These are phyloP conservation scores for Masnerella sp. DNA, from an alignment of 2,888 invertebrate genomes.

Conservation along the genomic window DNA sequence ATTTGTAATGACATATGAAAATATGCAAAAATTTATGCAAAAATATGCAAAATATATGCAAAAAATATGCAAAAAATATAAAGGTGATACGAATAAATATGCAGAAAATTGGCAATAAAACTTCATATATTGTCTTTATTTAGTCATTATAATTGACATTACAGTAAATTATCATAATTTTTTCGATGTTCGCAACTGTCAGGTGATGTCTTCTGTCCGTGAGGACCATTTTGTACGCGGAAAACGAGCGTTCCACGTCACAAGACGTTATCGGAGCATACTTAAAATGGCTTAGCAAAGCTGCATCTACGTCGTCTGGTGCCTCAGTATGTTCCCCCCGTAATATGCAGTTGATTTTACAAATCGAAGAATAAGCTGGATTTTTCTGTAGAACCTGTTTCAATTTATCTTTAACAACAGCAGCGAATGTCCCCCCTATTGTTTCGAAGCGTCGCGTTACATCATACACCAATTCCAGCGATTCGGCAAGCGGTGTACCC, in stretches of 20 bases:
- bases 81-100: too few species aligned
- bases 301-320: not conserved
- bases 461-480: not conserved
- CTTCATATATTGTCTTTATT: too few species aligned
- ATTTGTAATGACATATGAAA: too few species aligned
- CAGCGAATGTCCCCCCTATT: not conserved
- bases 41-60: too few species aligned
- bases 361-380: not conserved
- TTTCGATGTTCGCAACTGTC: conserved; percentile 3
- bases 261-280: conserved; percentile 11
- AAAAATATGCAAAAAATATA: too few species aligned
- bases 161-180: conserved; percentile 1
- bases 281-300: not conserved
- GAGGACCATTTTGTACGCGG: conserved; percentile 17
- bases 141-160: not conserved
- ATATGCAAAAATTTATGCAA: too few species aligned
- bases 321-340: not conserved
- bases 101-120: too few species aligned
- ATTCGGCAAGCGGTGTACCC: not conserved
- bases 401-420: not conserved
- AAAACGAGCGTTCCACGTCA: too few species aligned
- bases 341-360: not conserved
- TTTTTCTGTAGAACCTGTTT: not conserved
- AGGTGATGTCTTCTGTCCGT: conserved; percentile 2
- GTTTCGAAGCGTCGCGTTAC: not conserved